phyloP scores from a whole-genome alignment of 2,113 vertebrate species.

The Neolamprologus caudopunctatus region DNA sequence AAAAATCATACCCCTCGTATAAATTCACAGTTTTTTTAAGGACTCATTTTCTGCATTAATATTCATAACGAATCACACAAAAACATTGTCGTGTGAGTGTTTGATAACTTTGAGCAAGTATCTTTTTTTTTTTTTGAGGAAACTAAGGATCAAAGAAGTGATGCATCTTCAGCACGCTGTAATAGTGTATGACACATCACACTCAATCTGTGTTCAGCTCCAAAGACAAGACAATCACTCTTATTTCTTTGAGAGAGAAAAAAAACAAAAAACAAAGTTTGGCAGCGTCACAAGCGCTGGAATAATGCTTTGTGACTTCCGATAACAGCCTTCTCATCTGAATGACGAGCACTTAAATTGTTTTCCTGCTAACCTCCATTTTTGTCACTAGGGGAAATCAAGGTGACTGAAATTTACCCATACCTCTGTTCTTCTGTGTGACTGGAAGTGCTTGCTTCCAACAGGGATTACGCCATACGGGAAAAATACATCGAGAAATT shows the following conservation, averaged over 20 bases:
- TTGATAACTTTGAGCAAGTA: slow-evolving; percentile 67
- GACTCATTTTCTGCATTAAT: slow-evolving; percentile 61
- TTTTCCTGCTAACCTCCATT: background rate
- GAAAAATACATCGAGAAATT: background rate
- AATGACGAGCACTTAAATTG: background rate
- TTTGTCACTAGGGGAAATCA: background rate
- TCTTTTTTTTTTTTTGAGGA: slow-evolving; percentile 6
- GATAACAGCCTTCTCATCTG: background rate
- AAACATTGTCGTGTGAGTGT: slow-evolving; percentile 66
- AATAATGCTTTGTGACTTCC: background rate
- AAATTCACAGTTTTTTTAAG: background rate
- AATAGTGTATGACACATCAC: background rate
- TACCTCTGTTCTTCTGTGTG: background rate
- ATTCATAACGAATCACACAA: slow-evolving; percentile 73
- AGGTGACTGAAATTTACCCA: background rate
- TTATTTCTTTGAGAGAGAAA: background rate
- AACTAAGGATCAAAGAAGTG: slow-evolving; percentile 37
- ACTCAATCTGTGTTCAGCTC: background rate
- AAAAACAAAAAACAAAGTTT: slow-evolving; percentile 8
- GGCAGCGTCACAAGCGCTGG: background rate
- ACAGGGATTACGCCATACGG: background rate
- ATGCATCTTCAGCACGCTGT: background rate
- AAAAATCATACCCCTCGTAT: background rate
- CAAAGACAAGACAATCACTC: background rate
- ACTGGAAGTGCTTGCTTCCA: background rate